Base-by-base conservation (phyloP, 2,113 vertebrate species). In the Coptodon bakossiorum region DNA sequence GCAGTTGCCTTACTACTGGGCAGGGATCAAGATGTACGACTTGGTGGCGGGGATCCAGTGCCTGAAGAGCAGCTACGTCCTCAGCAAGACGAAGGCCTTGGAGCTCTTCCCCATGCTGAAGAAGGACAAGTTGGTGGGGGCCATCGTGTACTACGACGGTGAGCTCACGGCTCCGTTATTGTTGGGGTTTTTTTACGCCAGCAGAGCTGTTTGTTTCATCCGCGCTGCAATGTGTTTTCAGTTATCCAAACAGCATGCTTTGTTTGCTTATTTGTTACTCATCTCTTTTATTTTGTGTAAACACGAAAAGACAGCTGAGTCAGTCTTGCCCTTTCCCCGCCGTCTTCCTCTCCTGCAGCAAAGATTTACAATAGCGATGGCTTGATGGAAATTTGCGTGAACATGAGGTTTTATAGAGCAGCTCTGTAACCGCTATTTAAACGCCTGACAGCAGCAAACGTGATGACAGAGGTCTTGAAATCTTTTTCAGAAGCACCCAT, bases 81-180 rank as follows among this genome's bases (percentile, higher is more conserved):
- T 99, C 48, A 99, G 96, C 90, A 99, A 99, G 95, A 89, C 96
- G 1, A 97, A 96, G 85, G 98, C 99, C 10, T 91, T 99, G 94
- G 99, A 99, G 94, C 96, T 96, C 19, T 99, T 99, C 73, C 99
- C 98, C 24, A 99, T 99, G 98, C 96, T 99, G 12, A 98, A 97
- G 93, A 97, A 97, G 90, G 98, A 99, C 89, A 95, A 91, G 89
- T 97, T 99, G 29, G 98, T 99, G 1, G 98, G 97, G 84, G 99
- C 98, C 43, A 99, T 99, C 24, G 98, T 99, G 90, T 99, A 99
- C 95, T 99, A 98, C 1, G 98, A 99, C 1, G 99, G 99, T 99
- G 95, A 8, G 97, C 95, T 78, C 57, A 7, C 1, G 2, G 9
- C 45, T 38, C 40, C 2, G 4, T 34, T 80, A 34, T 78, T 52